Evolutionary conservation across 2,797 vertebrate species (phyloP), one percentile per base, ranked within the genome.

Genomic region (Clarias platycephalus): DNA sequence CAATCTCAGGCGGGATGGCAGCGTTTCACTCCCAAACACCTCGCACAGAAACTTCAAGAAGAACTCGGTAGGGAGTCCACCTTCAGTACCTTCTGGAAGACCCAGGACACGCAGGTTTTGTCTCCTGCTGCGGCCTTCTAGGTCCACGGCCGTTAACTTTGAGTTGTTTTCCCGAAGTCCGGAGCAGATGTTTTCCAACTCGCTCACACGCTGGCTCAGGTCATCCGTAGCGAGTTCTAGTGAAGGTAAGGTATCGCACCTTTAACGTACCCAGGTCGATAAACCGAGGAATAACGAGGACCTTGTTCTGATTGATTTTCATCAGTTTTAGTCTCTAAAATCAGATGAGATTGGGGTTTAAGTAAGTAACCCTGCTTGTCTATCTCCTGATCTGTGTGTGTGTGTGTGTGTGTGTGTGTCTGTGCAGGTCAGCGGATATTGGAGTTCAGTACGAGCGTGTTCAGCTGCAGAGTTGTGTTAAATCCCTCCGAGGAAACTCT

Each of bases 401-500:
- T 57, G 15, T 85, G 62, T 88, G 26, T 84, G 44, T 77, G 76
- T 77, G 71, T 75, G 44, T 82, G 64, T 44, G 77, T 64, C 24
- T 80, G 60, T 66, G 58, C 67, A 98, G 97, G 97, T 76, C 97
- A 97, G 83, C 92, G 94, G 90, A 97, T 95, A 89, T 94, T 98
- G 72, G 94, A 97, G 85, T 96, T 97, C 91, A 94, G 93, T 0
- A 95, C 95, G 49, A 96, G 95, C 49, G 93, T 95, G 63, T 93
- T 98, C 92, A 97, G 98, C 90, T 96, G 95, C 2, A 93, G 96
- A 87, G 96, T 98, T 84, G 91, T 98, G 87, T 95, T 99, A 88
- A 96, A 96, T 92, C 97, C 98, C 0, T 94, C 96, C 0, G 95
- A 97, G 90, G 96, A 96, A 37, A 95, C 94, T 63, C 93, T 96